A percentile compares a stretch with the other conserved stretches of the same genome.
Evolutionary conservation across 2,797 vertebrate genomes (phyloP).

Genomic region (Onychomys arenicola): DNA sequence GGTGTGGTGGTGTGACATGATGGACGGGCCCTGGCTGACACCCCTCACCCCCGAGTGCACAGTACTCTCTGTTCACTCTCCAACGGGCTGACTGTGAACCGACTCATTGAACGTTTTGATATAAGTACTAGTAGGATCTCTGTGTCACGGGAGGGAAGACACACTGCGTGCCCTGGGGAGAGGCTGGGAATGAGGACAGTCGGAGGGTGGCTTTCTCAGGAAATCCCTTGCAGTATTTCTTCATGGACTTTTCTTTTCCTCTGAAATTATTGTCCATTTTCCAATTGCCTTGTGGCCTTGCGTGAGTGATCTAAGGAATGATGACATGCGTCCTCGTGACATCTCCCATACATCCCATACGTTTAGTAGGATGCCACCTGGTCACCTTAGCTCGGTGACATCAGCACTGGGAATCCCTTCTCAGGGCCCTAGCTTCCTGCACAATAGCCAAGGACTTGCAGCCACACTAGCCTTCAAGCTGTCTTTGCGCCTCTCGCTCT

Average conservation of each 20-base stretch:
- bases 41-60: neutral
- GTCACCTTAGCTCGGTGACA: neutral
- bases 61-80: neutral
- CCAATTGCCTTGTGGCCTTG: neutral
- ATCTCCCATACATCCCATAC: neutral
- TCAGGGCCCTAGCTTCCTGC: neutral
- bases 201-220: neutral
- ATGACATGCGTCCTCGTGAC: neutral
- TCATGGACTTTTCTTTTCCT: neutral
- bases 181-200: neutral
- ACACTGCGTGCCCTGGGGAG: neutral
- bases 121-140: neutral
- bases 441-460: neutral
- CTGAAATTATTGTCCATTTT: slow-evolving; percentile 23
- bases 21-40: neutral
- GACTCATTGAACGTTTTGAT: neutral
- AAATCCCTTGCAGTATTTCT: neutral
- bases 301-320: slow-evolving; percentile 38
- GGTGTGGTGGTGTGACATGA: neutral
- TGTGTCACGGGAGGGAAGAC: neutral
- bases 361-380: neutral
- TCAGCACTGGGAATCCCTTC: neutral
- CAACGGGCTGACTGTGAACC: neutral
- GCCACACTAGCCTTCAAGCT: neutral
- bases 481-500: neutral